These are phyloP conservation scores for Protobothrops mucrosquamatus DNA, from an alignment of 2,113 vertebrate species.

Conservation along the genomic window DNA sequence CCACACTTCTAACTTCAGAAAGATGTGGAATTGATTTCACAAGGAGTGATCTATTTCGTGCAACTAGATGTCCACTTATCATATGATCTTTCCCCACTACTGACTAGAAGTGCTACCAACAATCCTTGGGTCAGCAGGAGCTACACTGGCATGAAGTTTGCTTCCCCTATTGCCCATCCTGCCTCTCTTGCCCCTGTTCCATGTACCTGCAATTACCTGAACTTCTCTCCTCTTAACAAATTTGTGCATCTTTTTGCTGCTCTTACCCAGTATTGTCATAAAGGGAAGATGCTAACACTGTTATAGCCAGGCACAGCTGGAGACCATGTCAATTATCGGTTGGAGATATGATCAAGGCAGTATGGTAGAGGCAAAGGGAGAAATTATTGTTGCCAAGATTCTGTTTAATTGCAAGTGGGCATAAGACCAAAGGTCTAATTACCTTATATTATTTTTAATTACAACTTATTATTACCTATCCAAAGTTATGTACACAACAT, in stretches of 20 bases:
- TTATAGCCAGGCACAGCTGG: not conserved
- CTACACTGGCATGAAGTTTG: not conserved
- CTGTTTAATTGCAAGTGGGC: not conserved
- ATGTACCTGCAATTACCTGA: not conserved
- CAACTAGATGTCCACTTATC: not conserved
- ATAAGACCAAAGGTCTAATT: not conserved
- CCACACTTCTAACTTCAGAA: not conserved
- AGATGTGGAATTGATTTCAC: not conserved
- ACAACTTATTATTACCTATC: not conserved
- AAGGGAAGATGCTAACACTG: not conserved
- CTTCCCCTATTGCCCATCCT: too few species aligned
- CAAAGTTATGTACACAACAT: not conserved
- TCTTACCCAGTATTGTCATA: not conserved
- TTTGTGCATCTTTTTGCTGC: not conserved
- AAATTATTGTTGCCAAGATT: not conserved
- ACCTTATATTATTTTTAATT: not conserved
- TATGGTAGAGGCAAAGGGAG: not conserved
- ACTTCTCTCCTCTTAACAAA: not conserved
- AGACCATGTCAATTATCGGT: not conserved
- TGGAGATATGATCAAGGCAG: not conserved
- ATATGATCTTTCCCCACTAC: not conserved
- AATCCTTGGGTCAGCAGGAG: not conserved
- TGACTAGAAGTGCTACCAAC: not conserved
- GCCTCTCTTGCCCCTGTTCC: not conserved
- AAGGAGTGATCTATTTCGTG: not conserved